These are phyloP conservation scores for Clunio marinus DNA, from an alignment of 2,888 invertebrate species.

Conservation along the genomic window DNA sequence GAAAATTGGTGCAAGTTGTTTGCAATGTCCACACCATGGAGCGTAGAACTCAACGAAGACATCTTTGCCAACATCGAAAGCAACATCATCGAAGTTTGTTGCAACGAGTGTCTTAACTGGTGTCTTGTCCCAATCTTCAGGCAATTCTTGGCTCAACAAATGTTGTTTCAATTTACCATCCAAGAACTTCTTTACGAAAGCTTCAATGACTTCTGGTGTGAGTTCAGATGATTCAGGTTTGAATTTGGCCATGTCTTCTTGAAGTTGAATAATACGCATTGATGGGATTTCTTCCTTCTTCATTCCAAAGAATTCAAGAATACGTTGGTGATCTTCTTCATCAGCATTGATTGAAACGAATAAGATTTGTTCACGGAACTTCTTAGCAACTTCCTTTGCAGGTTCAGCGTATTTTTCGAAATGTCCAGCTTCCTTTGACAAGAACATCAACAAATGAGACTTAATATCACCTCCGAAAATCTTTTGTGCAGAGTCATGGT, in stretches of 20 bases:
- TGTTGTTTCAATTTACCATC: slow-evolving; percentile 94
- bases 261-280: slow-evolving; percentile 87
- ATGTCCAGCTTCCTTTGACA: slow-evolving; percentile 84
- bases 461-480: slow-evolving; percentile 98
- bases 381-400: slow-evolving; percentile 78
- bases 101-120: slow-evolving; percentile 91
- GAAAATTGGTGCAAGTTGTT: slow-evolving; percentile 94
- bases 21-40: slow-evolving; percentile 68
- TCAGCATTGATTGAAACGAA: slow-evolving; percentile 94
- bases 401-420: slow-evolving; percentile 73
- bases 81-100: slow-evolving; percentile 93
- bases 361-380: slow-evolving; percentile 86
- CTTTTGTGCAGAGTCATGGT: slow-evolving; percentile 94
- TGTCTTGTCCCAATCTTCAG: slow-evolving; percentile 94
- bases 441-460: slow-evolving; percentile 91
- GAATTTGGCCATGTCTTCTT: slow-evolving; percentile 97
- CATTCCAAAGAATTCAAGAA: slow-evolving; percentile 99
- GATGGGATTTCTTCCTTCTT: slow-evolving; percentile 88
- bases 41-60: slow-evolving; percentile 93
- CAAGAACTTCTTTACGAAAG: slow-evolving; percentile 85
- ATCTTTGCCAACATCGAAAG: slow-evolving; percentile 76
- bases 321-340: slow-evolving; percentile 92
- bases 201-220: slow-evolving; percentile 49
- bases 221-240: slow-evolving; percentile 65
- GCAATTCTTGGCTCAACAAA: slow-evolving; percentile 87